These are phyloP conservation scores for Lycopodina hypogea DNA, from an alignment of 37 sponge, comb jelly and placozoan species.

Conservation along the genomic window DNA sequence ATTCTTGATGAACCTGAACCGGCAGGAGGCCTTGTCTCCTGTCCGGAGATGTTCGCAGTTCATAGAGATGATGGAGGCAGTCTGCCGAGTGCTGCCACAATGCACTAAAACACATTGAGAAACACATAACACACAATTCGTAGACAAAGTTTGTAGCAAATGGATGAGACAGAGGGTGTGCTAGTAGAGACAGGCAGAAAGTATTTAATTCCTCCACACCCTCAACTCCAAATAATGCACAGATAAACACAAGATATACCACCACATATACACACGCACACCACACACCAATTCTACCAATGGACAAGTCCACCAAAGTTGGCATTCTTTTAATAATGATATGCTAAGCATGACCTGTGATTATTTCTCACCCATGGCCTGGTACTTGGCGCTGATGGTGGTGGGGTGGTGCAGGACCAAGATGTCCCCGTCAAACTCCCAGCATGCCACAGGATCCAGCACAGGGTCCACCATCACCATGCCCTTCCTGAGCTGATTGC, in stretches of 20 bases:
- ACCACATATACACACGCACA: too few species aligned
- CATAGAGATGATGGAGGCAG: constrained; percentile 95
- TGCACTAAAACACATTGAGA: constrained; percentile 50
- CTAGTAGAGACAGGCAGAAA: too few species aligned
- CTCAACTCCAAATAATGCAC: too few species aligned
- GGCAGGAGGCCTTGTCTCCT: constrained; percentile 93
- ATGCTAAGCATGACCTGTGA: too few species aligned
- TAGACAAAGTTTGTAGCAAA: too few species aligned
- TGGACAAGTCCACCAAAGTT: too few species aligned
- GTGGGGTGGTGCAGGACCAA: constrained; percentile 98
- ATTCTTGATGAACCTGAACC: constrained; percentile 93
- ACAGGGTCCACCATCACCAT: constrained; percentile 90
- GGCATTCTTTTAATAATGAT: too few species aligned
- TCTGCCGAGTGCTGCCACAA: constrained; percentile 97
- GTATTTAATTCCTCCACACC: too few species aligned
- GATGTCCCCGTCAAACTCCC: constrained; percentile 98
- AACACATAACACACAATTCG: too few species aligned
- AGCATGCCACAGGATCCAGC: constrained; percentile 73
- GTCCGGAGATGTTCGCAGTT: constrained; percentile 90
- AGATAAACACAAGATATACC: too few species aligned
- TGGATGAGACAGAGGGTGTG: too few species aligned
- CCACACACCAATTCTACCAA: too few species aligned
- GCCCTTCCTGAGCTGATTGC: constrained; percentile 91
- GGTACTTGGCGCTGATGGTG: constrained; percentile 93
- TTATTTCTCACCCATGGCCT: constrained; percentile 82